Evolutionary conservation across 2,888 invertebrate species (phyloP).

Genomic region (Trisateles emortualis): DNA sequence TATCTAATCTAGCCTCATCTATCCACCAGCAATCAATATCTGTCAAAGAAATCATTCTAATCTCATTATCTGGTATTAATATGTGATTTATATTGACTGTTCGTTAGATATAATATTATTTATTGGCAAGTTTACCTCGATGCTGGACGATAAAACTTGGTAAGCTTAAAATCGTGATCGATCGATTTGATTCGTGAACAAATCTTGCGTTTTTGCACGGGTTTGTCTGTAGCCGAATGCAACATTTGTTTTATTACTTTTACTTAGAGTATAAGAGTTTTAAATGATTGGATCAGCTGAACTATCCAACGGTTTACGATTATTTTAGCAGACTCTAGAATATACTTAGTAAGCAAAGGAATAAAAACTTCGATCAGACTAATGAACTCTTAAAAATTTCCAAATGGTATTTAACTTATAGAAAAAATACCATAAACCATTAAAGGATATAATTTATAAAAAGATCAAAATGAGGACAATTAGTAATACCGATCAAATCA

Average conservation of each 20-base stretch:
- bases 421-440: too few species aligned
- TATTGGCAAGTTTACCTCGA: conserved; percentile 49
- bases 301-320: too few species aligned
- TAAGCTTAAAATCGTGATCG: conserved; percentile 54
- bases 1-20: conserved; percentile 45
- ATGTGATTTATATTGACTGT: conserved; percentile 70
- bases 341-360: too few species aligned
- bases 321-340: too few species aligned
- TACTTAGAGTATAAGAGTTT: too few species aligned
- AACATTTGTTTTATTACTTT: background rate
- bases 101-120: conserved; percentile 54
- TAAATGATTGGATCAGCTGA: too few species aligned
- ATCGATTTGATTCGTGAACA: conserved; percentile 37
- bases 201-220: conserved; percentile 5
- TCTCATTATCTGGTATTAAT: conserved; percentile 67
- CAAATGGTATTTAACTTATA: too few species aligned
- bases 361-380: too few species aligned
- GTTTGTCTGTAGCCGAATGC: conserved; percentile 1
- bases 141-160: conserved; percentile 43
- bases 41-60: conserved; percentile 64
- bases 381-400: too few species aligned
- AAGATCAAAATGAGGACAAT: too few species aligned
- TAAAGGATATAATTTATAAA: too few species aligned
- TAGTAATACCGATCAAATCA: too few species aligned
- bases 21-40: conserved; percentile 60